Evolutionary conservation across 30 jellyfish, hydroid and myxozoan genomes (phyloP).

Genomic region (Phacellophora camtschatica): DNA sequence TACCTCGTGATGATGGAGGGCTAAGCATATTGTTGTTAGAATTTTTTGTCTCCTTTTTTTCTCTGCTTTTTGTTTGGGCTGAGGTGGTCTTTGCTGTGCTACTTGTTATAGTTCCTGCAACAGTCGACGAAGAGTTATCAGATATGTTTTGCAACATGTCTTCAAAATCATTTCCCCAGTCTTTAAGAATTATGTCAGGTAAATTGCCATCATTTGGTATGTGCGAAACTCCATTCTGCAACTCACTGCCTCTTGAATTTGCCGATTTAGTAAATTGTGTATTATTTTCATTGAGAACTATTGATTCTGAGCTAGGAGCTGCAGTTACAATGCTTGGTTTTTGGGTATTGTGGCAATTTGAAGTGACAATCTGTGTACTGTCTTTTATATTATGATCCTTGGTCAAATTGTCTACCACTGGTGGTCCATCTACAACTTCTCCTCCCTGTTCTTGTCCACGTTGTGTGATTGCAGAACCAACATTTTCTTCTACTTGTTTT

Average conservation of each 20-base stretch:
- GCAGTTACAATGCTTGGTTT: neutral
- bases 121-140: slow-evolving; percentile 19
- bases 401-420: neutral
- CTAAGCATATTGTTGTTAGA: neutral
- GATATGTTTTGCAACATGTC: slow-evolving; percentile 73
- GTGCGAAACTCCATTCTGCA: slow-evolving; percentile 60
- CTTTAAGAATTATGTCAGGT: slow-evolving; percentile 46
- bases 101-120: neutral
- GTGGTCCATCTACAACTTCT: slow-evolving; percentile 21
- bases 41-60: slow-evolving; percentile 27
- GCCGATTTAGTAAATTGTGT: neutral
- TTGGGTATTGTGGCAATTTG: neutral
- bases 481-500: slow-evolving; percentile 19
- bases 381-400: slow-evolving; percentile 6
- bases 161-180: slow-evolving; percentile 73
- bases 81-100: slow-evolving; percentile 22
- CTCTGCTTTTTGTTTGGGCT: slow-evolving; percentile 30
- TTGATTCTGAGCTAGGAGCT: slow-evolving; percentile 10
- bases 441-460: slow-evolving; percentile 19
- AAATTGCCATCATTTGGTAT: slow-evolving; percentile 32
- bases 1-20: slow-evolving; percentile 10
- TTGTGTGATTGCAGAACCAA: neutral
- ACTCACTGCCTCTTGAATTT: neutral
- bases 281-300: neutral
- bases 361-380: slow-evolving; percentile 1